A percentile compares a stretch with the other conserved stretches of the same genome.
Evolutionary conservation across 1,140 invertebrate genomes (phyloP).

Genomic region (Drosophila ironensis): DNA sequence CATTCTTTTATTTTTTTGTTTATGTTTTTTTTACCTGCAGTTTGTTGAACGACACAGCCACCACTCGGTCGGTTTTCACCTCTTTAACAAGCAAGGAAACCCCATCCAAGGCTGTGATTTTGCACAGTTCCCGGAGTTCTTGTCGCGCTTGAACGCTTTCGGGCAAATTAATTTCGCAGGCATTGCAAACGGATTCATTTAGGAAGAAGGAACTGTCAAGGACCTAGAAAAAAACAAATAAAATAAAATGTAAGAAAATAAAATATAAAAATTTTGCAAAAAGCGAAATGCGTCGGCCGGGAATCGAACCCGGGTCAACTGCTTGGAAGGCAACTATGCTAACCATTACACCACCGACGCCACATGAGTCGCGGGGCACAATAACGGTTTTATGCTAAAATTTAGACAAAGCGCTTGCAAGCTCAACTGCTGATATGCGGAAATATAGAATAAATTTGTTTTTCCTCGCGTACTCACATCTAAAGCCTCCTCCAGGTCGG

Average conservation of each 20-base stretch:
- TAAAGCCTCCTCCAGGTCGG: constrained; percentile 63
- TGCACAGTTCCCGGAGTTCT: constrained; percentile 85
- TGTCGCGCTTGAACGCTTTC: constrained; percentile 81
- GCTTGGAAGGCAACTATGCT: constrained; percentile 94
- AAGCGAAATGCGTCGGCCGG: constrained; percentile 84
- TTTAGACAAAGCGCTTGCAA: background rate
- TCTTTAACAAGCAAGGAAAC: constrained; percentile 85
- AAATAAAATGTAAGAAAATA: background rate
- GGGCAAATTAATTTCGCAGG: constrained; percentile 83
- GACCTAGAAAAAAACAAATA: constrained; percentile 77
- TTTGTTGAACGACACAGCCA: constrained; percentile 86
- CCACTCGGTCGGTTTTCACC: constrained; percentile 83
- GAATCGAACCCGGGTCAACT: constrained; percentile 93
- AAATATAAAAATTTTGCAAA: constrained; percentile 25
- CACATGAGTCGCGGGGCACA: background rate
- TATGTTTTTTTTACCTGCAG: constrained; percentile 83
- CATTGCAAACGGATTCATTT: constrained; percentile 84
- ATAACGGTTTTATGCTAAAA: constrained; percentile 20
- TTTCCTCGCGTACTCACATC: constrained; percentile 57
- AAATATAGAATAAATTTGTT: background rate
- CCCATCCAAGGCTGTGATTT: constrained; percentile 85
- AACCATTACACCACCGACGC: constrained; percentile 90
- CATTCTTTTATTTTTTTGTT: too few relatives aligned
- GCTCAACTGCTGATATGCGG: background rate
- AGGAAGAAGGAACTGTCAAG: constrained; percentile 84